Base-by-base conservation (phyloP, 2,797 vertebrate genomes). In the Thunnus albacares region DNA sequence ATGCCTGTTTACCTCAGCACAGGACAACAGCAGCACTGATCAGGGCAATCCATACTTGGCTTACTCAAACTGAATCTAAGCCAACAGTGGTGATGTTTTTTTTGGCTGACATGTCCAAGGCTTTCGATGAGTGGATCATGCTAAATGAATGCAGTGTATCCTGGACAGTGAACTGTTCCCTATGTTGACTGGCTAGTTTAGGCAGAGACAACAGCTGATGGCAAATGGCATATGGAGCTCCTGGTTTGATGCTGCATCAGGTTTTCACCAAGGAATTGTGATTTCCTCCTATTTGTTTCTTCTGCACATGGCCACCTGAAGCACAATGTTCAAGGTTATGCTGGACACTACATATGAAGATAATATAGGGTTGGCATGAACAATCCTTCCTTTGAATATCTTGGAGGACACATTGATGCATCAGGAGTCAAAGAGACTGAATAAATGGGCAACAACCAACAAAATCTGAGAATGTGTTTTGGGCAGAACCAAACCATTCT, bases 91-190 rank as follows among this genome's bases (percentile, higher is more conserved):
- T n/a, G 35, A 52, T 1, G 15, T 49, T 57, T 61, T 52, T 63
- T 77, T 70, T 70, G 58, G 52, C 66, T 56, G 65, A 64, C n/a
- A 22, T 68, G 56, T 72, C 70, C 22, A 75, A 77, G 47, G 41
- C 35, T 43, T 74, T 0, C 18, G 77, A 47, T 38, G 38, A 84
- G 43, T 63, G 52, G 65, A 81, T 81, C 75, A 71, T 63, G 59
- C 45, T 67, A 66, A 76, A 74, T 78, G 5, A 74, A 76, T 76
- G 64, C 18, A 79, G 64, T 56, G 60, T 51, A 59, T 87, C 56
- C 30, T 38, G 56, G 35, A 65, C 51, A 52, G 35, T 20, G 28
- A 75, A 76, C 56, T 75, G 17, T 68, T 52, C 28, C 60, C 43
- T 6, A 12, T 7, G 12, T 28, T 56, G 64, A 78, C 53, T 62